Evolutionary conservation across 1,140 invertebrate species (phyloP).

Genomic region (Ooceraea biroi): DNA sequence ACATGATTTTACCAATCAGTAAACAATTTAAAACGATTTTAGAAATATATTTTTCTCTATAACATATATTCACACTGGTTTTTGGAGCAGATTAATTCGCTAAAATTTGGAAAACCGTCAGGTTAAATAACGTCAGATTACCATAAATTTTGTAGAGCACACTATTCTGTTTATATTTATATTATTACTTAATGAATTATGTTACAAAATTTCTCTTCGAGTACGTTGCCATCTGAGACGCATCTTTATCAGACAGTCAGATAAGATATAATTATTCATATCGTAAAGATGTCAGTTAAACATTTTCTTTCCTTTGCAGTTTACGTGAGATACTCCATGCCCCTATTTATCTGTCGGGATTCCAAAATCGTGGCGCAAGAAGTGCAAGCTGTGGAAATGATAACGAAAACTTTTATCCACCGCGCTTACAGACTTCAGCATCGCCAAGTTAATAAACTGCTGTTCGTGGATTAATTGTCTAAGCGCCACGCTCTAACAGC

Average conservation of each 20-base stretch:
- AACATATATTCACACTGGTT: too few species aligned
- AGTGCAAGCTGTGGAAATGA: slow-evolving; percentile 26
- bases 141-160: too few species aligned
- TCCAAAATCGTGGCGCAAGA: slow-evolving; percentile 22
- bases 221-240: too few species aligned
- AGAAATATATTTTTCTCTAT: not conserved
- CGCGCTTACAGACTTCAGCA: slow-evolving; percentile 29
- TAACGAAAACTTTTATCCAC: slow-evolving; percentile 40
- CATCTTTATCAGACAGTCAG: not conserved
- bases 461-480: slow-evolving; percentile 56
- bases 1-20: not conserved
- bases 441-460: slow-evolving; percentile 56
- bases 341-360: slow-evolving; percentile 1
- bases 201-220: not conserved
- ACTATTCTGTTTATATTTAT: too few species aligned
- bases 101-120: too few species aligned
- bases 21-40: too few species aligned
- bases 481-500: slow-evolving; percentile 34
- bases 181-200: too few species aligned
- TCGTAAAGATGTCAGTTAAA: slow-evolving; percentile 61
- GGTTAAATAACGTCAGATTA: too few species aligned
- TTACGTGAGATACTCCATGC: not conserved
- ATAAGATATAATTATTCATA: slow-evolving; percentile 71
- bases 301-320: slow-evolving; percentile 7
- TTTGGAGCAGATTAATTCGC: too few species aligned